These are phyloP conservation scores for Agrilus mali DNA, from an alignment of 2,888 invertebrate species.

Conservation along the genomic window DNA sequence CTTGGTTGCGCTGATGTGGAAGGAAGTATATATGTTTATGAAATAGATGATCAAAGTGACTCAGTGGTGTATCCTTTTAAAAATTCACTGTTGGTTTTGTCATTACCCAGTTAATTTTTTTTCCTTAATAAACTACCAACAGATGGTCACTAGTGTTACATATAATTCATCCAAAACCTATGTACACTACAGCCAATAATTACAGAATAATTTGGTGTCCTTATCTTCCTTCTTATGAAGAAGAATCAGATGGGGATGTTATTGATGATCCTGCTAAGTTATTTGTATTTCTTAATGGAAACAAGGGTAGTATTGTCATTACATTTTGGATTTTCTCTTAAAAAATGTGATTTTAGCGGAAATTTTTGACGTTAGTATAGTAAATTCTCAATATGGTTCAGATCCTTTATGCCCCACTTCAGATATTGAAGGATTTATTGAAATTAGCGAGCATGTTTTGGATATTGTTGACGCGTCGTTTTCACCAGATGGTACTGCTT, in stretches of 20 bases:
- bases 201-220: conserved; percentile 81
- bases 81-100: neutral
- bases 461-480: conserved; percentile 76
- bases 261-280: conserved; percentile 64
- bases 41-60: conserved; percentile 51
- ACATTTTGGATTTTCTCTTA: conserved; percentile 1
- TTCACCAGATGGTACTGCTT: conserved; percentile 88
- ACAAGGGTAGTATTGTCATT: conserved; percentile 36
- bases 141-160: conserved; percentile 48
- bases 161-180: conserved; percentile 36
- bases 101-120: neutral
- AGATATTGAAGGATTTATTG: conserved; percentile 37
- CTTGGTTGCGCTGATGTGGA: conserved; percentile 79
- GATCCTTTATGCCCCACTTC: conserved; percentile 31
- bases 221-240: conserved; percentile 63
- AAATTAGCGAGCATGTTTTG: conserved; percentile 46
- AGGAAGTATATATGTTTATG: conserved; percentile 72
- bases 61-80: conserved; percentile 41
- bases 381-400: conserved; percentile 32
- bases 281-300: conserved; percentile 68
- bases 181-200: conserved; percentile 16
- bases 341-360: conserved; percentile 32
- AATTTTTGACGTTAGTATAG: conserved; percentile 40
- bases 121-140: conserved; percentile 11
- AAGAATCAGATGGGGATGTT: conserved; percentile 30